A percentile compares a stretch with the other conserved stretches of the same genome.
Evolutionary conservation across 2,888 invertebrate species (phyloP).

Genomic region (Leptinotarsa rubiginosa): DNA sequence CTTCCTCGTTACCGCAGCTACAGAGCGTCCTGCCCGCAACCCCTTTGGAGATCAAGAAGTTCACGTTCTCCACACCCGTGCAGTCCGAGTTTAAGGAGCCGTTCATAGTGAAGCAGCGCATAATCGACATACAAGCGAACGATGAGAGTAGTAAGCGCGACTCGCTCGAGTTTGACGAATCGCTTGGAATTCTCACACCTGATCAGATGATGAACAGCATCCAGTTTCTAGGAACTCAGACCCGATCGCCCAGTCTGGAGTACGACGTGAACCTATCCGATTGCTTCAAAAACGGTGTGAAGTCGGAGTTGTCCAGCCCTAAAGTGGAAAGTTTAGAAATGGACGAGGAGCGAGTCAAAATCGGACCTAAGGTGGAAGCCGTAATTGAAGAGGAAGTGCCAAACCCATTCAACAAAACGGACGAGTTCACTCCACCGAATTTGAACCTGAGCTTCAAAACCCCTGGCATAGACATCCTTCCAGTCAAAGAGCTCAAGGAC

Average conservation of each 20-base stretch:
- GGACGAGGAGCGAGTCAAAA: neutral
- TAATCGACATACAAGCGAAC: conserved; percentile 25
- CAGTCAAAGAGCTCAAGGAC: conserved; percentile 40
- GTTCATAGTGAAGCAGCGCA: conserved; percentile 41
- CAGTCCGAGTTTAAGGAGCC: conserved; percentile 42
- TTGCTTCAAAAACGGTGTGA: conserved; percentile 29
- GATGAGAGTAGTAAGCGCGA: conserved; percentile 73
- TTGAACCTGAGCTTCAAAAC: neutral
- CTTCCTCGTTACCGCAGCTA: conserved; percentile 50
- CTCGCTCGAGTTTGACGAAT: conserved; percentile 84
- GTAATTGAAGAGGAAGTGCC: neutral
- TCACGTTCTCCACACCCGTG: conserved; percentile 46
- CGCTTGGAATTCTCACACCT: conserved; percentile 87
- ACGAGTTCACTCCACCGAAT: neutral
- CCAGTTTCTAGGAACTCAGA: conserved; percentile 34
- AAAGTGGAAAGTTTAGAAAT: conserved; percentile 33
- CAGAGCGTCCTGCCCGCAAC: conserved; percentile 32
- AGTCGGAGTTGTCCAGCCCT: conserved; percentile 38
- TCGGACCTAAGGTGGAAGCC: neutral
- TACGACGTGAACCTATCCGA: conserved; percentile 38
- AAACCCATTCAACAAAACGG: neutral
- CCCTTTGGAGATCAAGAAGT: conserved; percentile 31
- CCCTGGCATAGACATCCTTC: conserved; percentile 3
- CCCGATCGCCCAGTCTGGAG: conserved; percentile 47
- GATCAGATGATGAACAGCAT: conserved; percentile 79